These are phyloP conservation scores for Serilophus lunatus DNA, from an alignment of 2,113 vertebrate species.

Conservation along the genomic window DNA sequence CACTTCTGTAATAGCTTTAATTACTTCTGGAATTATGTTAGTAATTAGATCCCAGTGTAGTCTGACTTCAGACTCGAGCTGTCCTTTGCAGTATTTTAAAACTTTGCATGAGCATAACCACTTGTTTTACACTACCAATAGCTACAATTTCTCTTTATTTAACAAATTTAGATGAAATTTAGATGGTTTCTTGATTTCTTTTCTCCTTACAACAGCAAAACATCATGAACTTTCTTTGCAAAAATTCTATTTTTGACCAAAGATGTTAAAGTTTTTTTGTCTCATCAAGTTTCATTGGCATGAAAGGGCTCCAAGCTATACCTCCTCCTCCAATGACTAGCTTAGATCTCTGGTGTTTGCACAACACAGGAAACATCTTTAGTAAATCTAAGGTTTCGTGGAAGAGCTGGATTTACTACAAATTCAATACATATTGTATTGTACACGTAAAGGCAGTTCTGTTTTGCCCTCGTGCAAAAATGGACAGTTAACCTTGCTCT, in stretches of 20 bases:
- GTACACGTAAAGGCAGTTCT: not conserved
- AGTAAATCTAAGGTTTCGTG: not conserved
- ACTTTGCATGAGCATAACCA: not conserved
- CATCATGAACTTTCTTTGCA: not conserved
- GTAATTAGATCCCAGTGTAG: not conserved
- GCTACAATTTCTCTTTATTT: not conserved
- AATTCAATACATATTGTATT: not conserved
- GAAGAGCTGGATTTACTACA: not conserved
- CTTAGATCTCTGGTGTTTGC: not conserved
- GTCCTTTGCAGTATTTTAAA: not conserved
- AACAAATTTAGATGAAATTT: not conserved
- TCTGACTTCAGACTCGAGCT: not conserved
- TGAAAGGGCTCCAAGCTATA: not conserved
- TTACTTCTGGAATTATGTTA: not conserved
- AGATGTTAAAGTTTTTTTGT: not conserved
- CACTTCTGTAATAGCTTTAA: not conserved
- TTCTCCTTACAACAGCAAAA: not conserved
- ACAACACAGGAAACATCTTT: not conserved
- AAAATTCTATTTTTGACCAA: not conserved
- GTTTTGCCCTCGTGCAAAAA: not conserved
- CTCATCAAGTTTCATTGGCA: not conserved
- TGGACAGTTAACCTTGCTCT: not conserved
- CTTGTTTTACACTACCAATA: not conserved
- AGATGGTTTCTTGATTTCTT: not conserved
- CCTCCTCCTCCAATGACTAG: not conserved